Conservation (phyloP, 2,797 vertebrate species). For the Buphagus erythrorhynchus region DNA sequence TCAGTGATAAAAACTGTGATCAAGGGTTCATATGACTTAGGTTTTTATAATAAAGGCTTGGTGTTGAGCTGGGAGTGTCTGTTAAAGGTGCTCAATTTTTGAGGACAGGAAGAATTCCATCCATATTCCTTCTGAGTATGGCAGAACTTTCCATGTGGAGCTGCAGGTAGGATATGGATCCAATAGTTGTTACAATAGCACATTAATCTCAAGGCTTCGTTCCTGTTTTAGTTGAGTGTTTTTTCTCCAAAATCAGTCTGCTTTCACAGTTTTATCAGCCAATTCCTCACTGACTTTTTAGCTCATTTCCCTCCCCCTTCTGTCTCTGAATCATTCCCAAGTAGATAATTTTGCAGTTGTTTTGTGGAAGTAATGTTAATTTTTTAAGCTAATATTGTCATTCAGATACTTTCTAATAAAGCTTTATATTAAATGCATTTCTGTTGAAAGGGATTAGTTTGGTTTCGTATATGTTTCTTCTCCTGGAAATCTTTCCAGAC, state of each 20-base stretch:
- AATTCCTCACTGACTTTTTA: neutral
- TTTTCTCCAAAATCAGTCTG: neutral
- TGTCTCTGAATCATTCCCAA: neutral
- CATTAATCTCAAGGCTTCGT: neutral
- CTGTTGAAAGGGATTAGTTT: neutral
- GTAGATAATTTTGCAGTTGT: neutral
- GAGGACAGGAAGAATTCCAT: neutral
- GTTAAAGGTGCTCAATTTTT: neutral
- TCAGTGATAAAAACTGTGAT: neutral
- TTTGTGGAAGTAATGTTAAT: neutral
- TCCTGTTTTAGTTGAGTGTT: neutral
- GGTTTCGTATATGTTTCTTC: neutral
- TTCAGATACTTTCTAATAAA: neutral
- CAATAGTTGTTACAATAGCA: neutral
- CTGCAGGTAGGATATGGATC: neutral
- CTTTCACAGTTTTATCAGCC: neutral
- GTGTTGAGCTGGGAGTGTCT: neutral
- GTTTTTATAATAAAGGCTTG: neutral
- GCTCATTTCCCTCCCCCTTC: rapidly evolving
- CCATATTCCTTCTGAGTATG: neutral
- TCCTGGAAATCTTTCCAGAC: neutral
- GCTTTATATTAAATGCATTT: neutral
- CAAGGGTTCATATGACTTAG: neutral
- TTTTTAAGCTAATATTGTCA: neutral
- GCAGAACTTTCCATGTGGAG: neutral